Base-by-base conservation (phyloP, 1,140 invertebrate genomes). In the Triops cancriformis region DNA sequence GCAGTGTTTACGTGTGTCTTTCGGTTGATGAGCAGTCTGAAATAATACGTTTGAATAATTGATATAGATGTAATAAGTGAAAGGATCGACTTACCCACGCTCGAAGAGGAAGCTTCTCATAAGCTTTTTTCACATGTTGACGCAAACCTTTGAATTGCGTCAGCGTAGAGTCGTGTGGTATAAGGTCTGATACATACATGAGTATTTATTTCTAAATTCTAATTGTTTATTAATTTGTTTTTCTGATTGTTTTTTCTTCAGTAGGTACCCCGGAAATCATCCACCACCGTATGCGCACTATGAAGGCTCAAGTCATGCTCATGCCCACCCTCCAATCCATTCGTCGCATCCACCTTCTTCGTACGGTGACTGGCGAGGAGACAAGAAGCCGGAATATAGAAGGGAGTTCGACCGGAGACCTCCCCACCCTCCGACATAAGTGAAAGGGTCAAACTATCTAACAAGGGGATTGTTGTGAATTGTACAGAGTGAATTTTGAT, bases 321-420 rank as follows among this genome's bases (percentile, higher is more conserved):
- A 11, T 41, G 12, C 73, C 73, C 73, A 31, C 18, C 73, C 73
- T 7, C n/a, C 73, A 28, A 12, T 43, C 41, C 73, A 64, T 26
- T 26, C 72, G 2, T 31, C 64, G 18, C 73, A 78, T 74, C 37
- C 77, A 23, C 77, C 42, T 43, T 45, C 64, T 42, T 37, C 64
- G 26, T 78, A 78, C 27, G 73, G 31, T 1, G 86, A 83, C 75
- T 85, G 86, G 79, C 77, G 79, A 14, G 14, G 26, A 43, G 78
- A 77, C 10, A 80, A 81, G 43, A 79, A 81, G 28, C 72, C 80
- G 11, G 86, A 87, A 73, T 89, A 88, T 80, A 84, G 87, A 73
- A 83, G 88, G 78, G 88, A 89, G 72, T 89, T 88, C 77, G 86
- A 88, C 79, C 82, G 86, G 80, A 83, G 86, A 80, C 85, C 84